Percentiles rank a stretch among this genome's conserved stretches.
Conservation (phyloP, 2,888 invertebrate species). For the Phania funesta region DNA sequence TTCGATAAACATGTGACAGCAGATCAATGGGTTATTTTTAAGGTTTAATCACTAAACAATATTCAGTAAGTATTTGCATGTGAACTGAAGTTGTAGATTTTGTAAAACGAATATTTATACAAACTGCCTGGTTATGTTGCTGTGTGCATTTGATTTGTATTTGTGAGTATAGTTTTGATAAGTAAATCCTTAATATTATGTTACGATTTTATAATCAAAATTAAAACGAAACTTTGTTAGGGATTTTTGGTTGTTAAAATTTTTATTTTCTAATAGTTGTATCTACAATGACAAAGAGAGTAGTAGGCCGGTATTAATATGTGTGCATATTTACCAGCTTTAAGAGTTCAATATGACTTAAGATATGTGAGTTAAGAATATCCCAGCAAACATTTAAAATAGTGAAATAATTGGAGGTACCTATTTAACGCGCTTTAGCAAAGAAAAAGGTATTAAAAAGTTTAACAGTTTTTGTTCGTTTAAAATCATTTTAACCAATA, state of each 20-base stretch:
- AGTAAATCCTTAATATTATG: constrained; percentile 49
- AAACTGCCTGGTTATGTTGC: background rate
- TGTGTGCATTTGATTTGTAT: background rate
- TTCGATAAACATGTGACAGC: constrained; percentile 59
- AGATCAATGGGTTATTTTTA: constrained; percentile 62
- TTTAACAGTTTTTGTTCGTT: too few relatives aligned
- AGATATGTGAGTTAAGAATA: too few relatives aligned
- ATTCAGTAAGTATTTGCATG: background rate
- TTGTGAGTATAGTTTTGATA: constrained; percentile 40
- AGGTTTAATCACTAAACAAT: constrained; percentile 47
- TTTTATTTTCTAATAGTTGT: background rate
- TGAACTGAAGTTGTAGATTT: background rate
- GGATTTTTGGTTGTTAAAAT: background rate
- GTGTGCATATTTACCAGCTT: too few relatives aligned
- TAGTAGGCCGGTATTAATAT: too few relatives aligned
- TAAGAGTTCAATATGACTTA: too few relatives aligned
- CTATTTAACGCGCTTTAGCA: too few relatives aligned
- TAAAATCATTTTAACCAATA: too few relatives aligned
- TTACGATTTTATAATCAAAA: constrained; percentile 50
- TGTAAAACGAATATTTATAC: background rate
- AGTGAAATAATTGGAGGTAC: too few relatives aligned
- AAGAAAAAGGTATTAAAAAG: too few relatives aligned
- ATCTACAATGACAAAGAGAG: background rate
- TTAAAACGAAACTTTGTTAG: constrained; percentile 40
- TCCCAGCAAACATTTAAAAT: too few relatives aligned